phyloP scores from a whole-genome alignment of 2,113 vertebrate genomes.

The Halcyon senegalensis region DNA sequence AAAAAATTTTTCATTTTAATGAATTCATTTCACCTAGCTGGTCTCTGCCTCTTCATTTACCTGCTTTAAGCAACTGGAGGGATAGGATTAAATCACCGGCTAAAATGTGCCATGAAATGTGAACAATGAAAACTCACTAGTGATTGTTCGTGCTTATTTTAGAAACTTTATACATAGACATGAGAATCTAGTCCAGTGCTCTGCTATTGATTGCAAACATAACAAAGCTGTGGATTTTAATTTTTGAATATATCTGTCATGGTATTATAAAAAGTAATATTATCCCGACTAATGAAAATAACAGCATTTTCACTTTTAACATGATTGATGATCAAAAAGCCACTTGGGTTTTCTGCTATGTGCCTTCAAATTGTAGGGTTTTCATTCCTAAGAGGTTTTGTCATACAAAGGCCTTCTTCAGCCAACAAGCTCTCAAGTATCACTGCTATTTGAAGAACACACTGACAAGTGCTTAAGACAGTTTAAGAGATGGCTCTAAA shows the following conservation, averaged over 20 bases:
- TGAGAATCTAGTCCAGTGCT: background rate
- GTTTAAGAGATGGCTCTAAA: background rate
- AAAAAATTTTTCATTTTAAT: background rate
- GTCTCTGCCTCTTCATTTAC: background rate
- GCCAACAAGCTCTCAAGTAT: background rate
- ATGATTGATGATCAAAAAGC: background rate
- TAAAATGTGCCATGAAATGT: background rate
- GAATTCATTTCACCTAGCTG: slow-evolving; percentile 5
- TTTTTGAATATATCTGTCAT: background rate
- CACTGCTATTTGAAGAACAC: background rate
- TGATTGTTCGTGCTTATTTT: background rate
- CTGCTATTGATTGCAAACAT: background rate
- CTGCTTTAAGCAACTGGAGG: background rate
- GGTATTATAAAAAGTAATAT: background rate
- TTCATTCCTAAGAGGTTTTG: background rate
- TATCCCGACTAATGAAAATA: background rate
- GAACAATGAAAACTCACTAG: background rate
- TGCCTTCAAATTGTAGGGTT: background rate
- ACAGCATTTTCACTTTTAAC: background rate
- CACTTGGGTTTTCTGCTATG: accelerated
- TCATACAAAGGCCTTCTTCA: background rate
- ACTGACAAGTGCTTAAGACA: background rate
- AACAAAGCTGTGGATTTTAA: background rate
- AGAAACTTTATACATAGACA: background rate
- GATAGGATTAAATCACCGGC: slow-evolving; percentile 18